Percentiles rank a stretch among this genome's conserved stretches.
These are phyloP conservation scores for Hassar affinis DNA, from an alignment of 2,113 vertebrate species.

Conservation along the genomic window DNA sequence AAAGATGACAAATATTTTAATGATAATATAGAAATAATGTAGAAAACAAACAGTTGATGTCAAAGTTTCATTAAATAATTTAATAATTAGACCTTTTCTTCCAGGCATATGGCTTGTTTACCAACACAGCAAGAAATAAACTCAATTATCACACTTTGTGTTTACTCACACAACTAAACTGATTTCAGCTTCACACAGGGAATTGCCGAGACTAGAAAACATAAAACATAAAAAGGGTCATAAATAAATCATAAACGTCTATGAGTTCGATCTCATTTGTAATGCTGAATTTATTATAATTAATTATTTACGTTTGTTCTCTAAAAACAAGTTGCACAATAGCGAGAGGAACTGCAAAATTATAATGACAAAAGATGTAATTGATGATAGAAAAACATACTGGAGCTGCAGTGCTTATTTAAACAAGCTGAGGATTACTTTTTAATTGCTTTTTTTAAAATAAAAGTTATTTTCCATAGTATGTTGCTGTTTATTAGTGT, in stretches of 20 bases:
- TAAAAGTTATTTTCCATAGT: neutral
- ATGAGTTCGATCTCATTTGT: neutral
- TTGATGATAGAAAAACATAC: neutral
- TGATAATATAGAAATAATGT: neutral
- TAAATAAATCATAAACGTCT: neutral
- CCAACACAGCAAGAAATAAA: neutral
- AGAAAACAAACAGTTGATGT: neutral
- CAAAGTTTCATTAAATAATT: neutral
- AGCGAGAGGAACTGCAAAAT: neutral
- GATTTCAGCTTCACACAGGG: neutral
- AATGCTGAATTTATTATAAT: neutral
- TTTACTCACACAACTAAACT: neutral
- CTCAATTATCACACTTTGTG: neutral
- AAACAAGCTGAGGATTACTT: neutral
- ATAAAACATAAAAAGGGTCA: neutral
- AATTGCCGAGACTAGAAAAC: neutral
- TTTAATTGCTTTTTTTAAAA: neutral
- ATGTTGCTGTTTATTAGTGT: neutral
- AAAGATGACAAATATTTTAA: neutral
- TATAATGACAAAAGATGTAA: neutral
- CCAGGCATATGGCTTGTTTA: slow-evolving; percentile 1
- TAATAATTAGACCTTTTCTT: neutral
- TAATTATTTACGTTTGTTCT: slow-evolving; percentile 1
- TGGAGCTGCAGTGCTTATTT: neutral
- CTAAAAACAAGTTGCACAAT: neutral